Evolutionary conservation across 2,888 invertebrate genomes (phyloP).

Genomic region (Antitype chi): DNA sequence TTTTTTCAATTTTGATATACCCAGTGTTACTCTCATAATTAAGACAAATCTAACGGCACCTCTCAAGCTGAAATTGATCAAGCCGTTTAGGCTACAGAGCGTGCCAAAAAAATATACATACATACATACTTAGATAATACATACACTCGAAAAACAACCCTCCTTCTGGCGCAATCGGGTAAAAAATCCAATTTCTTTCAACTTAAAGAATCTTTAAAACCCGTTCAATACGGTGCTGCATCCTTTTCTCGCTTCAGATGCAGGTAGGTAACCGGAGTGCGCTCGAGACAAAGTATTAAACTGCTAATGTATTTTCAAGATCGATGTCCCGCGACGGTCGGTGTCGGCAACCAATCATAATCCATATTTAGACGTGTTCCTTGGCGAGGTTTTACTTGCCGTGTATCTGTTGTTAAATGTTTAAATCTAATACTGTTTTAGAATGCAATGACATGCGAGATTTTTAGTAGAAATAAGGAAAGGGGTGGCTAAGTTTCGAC

Average conservation of each 20-base stretch:
- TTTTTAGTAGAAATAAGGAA: neutral
- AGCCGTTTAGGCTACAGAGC: no score
- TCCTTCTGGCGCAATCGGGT: no score
- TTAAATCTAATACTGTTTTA: slow-evolving; percentile 13
- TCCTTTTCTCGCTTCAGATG: slow-evolving; percentile 57
- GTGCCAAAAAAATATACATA: no score
- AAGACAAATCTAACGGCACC: no score
- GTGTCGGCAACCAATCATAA: slow-evolving; percentile 65
- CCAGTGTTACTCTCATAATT: no score
- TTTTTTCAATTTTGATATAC: no score
- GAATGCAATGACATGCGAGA: neutral
- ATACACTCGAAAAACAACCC: no score
- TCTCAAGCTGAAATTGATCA: no score
- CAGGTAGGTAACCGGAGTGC: slow-evolving; percentile 69
- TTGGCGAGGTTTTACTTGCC: slow-evolving; percentile 26
- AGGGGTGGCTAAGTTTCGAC: neutral
- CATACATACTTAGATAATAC: no score
- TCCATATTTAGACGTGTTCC: slow-evolving; percentile 63
- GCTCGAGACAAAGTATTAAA: slow-evolving; percentile 61
- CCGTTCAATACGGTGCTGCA: slow-evolving; percentile 39
- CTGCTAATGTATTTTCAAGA: slow-evolving; percentile 70
- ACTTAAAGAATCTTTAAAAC: slow-evolving; percentile 14
- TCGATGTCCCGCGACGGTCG: slow-evolving; percentile 62
- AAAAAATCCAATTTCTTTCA: slow-evolving; percentile 8
- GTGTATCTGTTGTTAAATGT: slow-evolving; percentile 9